Conservation (phyloP, 2,113 vertebrate genomes). For the Neolamprologus sp. region DNA sequence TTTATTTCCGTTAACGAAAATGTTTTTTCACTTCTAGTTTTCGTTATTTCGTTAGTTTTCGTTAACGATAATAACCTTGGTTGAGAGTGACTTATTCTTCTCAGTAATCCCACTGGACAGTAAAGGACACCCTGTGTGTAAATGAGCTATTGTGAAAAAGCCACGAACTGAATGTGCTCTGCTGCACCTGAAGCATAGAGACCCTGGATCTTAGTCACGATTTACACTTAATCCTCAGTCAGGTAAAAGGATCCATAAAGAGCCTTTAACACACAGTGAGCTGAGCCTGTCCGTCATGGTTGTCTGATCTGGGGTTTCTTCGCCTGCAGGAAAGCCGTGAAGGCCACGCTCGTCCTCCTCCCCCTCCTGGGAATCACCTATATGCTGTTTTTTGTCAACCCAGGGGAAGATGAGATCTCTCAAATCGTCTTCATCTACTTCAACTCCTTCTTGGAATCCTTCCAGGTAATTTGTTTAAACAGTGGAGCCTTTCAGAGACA, state of each 20-base stretch:
- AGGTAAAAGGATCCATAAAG: neutral
- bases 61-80: neutral
- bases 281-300: neutral
- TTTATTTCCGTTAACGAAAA: too few relatives aligned
- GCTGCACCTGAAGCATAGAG: neutral
- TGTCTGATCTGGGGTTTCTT: neutral
- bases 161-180: neutral
- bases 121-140: neutral
- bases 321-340: slow-evolving; percentile 89
- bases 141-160: neutral
- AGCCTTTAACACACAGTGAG: neutral
- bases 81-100: neutral
- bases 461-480: slow-evolving; percentile 77
- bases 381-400: slow-evolving; percentile 98
- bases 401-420: slow-evolving; percentile 92
- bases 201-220: neutral
- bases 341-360: slow-evolving; percentile 92
- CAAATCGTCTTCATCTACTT: slow-evolving; percentile 96
- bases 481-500: neutral
- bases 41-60: too few relatives aligned
- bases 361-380: slow-evolving; percentile 98
- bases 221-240: neutral
- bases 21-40: too few relatives aligned
- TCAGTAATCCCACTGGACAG: neutral
- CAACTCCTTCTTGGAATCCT: slow-evolving; percentile 95